A percentile compares a stretch with the other conserved stretches of the same genome.
Conservation (phyloP, 2,797 vertebrate species). For the Lemur catta region DNA sequence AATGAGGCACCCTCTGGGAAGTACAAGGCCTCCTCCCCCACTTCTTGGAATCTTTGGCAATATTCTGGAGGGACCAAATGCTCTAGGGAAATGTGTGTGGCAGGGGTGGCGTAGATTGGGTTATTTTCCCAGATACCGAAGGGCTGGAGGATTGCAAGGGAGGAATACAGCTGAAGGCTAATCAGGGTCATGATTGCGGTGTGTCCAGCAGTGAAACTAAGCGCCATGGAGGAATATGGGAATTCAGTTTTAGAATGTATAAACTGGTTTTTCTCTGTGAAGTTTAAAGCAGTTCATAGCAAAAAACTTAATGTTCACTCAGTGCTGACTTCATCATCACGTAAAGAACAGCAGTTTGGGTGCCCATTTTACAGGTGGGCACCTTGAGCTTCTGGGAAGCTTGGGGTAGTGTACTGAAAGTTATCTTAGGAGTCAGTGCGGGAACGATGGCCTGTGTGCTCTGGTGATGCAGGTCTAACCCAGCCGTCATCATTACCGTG, state of each 20-base stretch:
- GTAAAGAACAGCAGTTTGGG: no score
- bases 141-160: background rate
- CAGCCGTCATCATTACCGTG: rapidly evolving
- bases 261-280: background rate
- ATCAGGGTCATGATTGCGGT: background rate
- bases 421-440: background rate
- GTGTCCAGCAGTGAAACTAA: background rate
- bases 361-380: no score
- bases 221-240: background rate
- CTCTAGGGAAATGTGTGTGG: background rate
- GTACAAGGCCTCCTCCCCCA: background rate
- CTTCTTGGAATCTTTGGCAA: background rate
- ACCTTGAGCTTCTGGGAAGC: background rate
- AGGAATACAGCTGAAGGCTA: background rate
- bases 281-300: background rate
- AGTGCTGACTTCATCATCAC: background rate
- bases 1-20: background rate
- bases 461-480: no score
- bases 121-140: background rate
- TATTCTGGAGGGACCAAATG: background rate
- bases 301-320: background rate
- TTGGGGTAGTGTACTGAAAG: background rate
- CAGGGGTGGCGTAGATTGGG: background rate
- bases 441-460: rapidly evolving
- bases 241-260: background rate